Percentiles rank a stretch among this genome's conserved stretches.
phyloP scores from a whole-genome alignment of 2,113 vertebrate species.

The Willisornis vidua region DNA sequence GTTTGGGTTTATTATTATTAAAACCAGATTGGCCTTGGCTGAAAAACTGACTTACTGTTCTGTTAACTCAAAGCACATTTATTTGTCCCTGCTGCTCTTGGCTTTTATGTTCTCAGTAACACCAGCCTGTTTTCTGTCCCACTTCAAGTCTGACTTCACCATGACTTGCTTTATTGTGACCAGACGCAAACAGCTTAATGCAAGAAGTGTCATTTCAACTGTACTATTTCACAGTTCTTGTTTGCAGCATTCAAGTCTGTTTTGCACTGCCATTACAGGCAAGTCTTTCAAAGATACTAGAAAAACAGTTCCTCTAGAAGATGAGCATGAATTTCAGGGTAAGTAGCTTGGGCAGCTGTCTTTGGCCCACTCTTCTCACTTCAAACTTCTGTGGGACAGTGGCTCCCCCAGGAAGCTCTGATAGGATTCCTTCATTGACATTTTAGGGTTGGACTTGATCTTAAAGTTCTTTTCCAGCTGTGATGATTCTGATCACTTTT shows the following conservation, averaged over 20 bases:
- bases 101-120: background rate
- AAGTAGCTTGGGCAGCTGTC: background rate
- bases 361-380: background rate
- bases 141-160: background rate
- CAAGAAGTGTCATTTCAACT: background rate
- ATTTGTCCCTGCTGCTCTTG: background rate
- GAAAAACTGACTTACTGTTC: background rate
- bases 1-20: background rate
- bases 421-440: background rate
- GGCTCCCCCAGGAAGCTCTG: background rate
- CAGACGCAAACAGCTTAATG: background rate
- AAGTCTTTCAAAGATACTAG: background rate
- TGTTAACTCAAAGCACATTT: conserved; percentile 9
- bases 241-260: background rate
- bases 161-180: background rate
- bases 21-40: background rate
- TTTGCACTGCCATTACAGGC: background rate
- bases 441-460: background rate
- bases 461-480: background rate
- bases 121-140: background rate
- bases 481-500: background rate
- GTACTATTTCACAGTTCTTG: background rate
- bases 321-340: background rate
- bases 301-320: background rate
- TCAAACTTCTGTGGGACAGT: background rate